These are phyloP conservation scores for Rhinolophus ferrumequinum DNA, from an alignment of 2,113 vertebrate species.

Conservation along the genomic window DNA sequence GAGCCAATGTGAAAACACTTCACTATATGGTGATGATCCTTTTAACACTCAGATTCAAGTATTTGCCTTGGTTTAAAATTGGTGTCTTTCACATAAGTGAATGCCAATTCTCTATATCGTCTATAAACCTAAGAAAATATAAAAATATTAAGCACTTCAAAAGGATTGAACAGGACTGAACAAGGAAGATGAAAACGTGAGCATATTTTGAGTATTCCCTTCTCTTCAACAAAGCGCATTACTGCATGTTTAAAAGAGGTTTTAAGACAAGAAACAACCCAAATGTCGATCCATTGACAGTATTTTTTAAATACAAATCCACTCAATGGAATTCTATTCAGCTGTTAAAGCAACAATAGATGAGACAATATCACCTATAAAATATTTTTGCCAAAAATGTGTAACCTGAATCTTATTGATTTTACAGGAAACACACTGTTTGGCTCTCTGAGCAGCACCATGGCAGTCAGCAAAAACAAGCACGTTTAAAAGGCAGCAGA, in stretches of 20 bases:
- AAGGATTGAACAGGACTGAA: neutral
- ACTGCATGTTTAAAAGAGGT: neutral
- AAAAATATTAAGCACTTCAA: neutral
- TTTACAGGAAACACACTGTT: neutral
- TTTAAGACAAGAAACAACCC: neutral
- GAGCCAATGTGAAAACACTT: neutral
- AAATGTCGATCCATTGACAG: neutral
- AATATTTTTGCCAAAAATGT: neutral
- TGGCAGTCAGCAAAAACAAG: neutral
- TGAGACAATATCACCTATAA: neutral
- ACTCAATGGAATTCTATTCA: neutral
- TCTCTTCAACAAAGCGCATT: neutral
- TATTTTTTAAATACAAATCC: neutral
- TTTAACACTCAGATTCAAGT: neutral
- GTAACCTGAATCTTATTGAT: neutral
- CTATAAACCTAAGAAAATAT: neutral
- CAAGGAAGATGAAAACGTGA: slow-evolving; percentile 28
- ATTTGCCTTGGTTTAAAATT: neutral
- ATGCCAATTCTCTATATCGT: neutral
- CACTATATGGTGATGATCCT: neutral
- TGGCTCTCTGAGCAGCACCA: neutral
- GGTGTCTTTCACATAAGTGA: neutral
- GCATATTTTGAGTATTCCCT: neutral
- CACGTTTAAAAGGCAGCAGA: neutral
- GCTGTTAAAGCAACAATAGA: neutral